Evolutionary conservation across 1,140 invertebrate genomes (phyloP).

Genomic region (Globodera rostochiensis): DNA sequence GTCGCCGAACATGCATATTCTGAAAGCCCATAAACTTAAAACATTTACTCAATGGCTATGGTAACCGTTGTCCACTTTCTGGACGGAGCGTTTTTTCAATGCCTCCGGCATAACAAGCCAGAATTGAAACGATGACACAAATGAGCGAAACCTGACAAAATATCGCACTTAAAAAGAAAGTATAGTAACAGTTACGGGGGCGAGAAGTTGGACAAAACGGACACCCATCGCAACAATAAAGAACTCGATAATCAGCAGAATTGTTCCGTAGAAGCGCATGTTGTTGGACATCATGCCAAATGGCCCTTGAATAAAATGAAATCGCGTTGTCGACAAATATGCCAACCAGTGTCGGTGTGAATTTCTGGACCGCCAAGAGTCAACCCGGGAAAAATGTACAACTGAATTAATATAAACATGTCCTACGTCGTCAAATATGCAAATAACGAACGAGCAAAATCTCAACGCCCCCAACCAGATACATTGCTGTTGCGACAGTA

Average conservation of each 20-base stretch:
- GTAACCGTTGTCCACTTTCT: constrained; percentile 55
- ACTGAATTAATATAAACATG: constrained; percentile 57
- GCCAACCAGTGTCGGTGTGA: constrained; percentile 59
- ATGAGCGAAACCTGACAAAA: constrained; percentile 66
- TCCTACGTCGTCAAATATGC: not conserved
- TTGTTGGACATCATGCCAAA: constrained; percentile 67
- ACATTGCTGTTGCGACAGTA: constrained; percentile 96
- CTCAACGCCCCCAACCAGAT: constrained; percentile 92
- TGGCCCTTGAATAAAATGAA: constrained; percentile 45
- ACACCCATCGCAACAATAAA: constrained; percentile 70
- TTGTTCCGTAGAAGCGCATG: constrained; percentile 69
- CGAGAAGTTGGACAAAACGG: constrained; percentile 70
- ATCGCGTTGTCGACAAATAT: constrained; percentile 20
- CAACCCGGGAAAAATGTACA: constrained; percentile 68
- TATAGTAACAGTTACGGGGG: constrained; percentile 58
- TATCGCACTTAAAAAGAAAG: not conserved
- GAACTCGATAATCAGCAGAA: constrained; percentile 68
- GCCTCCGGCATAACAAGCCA: constrained; percentile 69
- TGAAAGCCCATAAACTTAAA: constrained; percentile 32
- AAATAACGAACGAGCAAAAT: constrained; percentile 80
- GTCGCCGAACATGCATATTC: constrained; percentile 60
- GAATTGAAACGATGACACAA: constrained; percentile 69
- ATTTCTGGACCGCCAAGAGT: constrained; percentile 67
- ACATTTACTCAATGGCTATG: not conserved
- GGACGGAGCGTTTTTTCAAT: constrained; percentile 61